Evolutionary conservation across 64 coral and sea anemone species (phyloP).

Genomic region (Trachythela sp.): DNA sequence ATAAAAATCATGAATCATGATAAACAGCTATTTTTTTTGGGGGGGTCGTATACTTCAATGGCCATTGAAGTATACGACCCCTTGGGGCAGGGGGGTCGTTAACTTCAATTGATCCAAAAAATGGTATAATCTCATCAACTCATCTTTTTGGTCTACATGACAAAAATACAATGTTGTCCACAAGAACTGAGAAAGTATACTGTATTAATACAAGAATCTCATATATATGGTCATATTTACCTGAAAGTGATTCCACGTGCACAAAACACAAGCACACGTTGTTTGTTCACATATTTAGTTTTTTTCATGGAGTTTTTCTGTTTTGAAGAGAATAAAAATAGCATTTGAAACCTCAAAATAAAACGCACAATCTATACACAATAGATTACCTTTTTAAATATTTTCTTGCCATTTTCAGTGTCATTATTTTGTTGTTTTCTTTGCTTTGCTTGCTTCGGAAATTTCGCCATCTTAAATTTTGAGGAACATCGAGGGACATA

Average conservation of each 20-base stretch:
- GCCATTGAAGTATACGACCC: too few relatives aligned
- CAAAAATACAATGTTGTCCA: too few relatives aligned
- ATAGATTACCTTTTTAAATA: neutral
- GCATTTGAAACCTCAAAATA: neutral
- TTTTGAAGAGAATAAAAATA: neutral
- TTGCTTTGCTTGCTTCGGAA: neutral
- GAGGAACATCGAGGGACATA: neutral
- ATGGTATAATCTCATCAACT: too few relatives aligned
- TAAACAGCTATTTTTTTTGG: too few relatives aligned
- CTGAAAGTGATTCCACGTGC: slow-evolving; percentile 96
- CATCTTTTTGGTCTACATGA: too few relatives aligned
- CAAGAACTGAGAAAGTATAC: too few relatives aligned
- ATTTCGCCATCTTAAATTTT: slow-evolving; percentile 23
- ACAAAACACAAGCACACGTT: slow-evolving; percentile 86
- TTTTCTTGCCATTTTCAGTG: neutral
- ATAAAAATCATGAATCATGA: too few relatives aligned
- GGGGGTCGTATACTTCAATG: too few relatives aligned
- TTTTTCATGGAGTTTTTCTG: slow-evolving; percentile 38
- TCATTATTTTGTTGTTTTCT: neutral
- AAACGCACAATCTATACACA: neutral
- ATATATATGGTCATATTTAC: slow-evolving; percentile 48
- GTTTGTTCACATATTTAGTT: slow-evolving; percentile 95
- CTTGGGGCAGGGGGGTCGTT: too few relatives aligned
- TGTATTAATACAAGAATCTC: too few relatives aligned
- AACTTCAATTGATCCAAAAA: too few relatives aligned